These are phyloP conservation scores for Ips nitidus DNA, from an alignment of 1,140 invertebrate species.

Conservation along the genomic window DNA sequence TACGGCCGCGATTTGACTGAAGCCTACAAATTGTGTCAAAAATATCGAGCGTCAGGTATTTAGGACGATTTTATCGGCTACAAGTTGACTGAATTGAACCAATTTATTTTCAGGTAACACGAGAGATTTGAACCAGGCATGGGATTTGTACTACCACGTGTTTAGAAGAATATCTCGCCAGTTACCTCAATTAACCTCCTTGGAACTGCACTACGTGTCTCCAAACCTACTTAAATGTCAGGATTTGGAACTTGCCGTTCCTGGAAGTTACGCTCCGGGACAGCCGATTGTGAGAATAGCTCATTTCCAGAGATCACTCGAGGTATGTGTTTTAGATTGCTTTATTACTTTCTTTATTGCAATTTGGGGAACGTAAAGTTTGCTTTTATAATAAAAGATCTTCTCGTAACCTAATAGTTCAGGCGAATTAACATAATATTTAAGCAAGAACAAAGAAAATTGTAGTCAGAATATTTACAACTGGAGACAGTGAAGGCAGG, in stretches of 20 bases:
- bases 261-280: slow-evolving; percentile 92
- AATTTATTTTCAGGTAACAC: slow-evolving; percentile 65
- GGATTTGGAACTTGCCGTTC: slow-evolving; percentile 93
- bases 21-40: slow-evolving; percentile 91
- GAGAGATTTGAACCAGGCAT: slow-evolving; percentile 93
- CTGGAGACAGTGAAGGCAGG: too few species aligned
- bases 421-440: too few species aligned
- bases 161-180: slow-evolving; percentile 94
- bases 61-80: not conserved
- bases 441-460: too few species aligned
- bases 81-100: not conserved
- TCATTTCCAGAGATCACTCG: slow-evolving; percentile 78
- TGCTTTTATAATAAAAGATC: too few species aligned
- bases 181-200: slow-evolving; percentile 83
- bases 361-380: not conserved
- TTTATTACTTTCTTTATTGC: not conserved
- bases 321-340: slow-evolving; percentile 57
- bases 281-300: slow-evolving; percentile 85
- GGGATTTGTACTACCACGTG: slow-evolving; percentile 99
- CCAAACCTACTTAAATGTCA: slow-evolving; percentile 86
- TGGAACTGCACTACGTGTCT: slow-evolving; percentile 95
- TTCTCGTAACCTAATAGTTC: too few species aligned
- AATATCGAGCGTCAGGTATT: slow-evolving; percentile 81
- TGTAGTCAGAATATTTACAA: too few species aligned
- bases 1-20: slow-evolving; percentile 93